Base-by-base conservation (phyloP, 2,888 invertebrate genomes). In the Aelia acuminata region DNA sequence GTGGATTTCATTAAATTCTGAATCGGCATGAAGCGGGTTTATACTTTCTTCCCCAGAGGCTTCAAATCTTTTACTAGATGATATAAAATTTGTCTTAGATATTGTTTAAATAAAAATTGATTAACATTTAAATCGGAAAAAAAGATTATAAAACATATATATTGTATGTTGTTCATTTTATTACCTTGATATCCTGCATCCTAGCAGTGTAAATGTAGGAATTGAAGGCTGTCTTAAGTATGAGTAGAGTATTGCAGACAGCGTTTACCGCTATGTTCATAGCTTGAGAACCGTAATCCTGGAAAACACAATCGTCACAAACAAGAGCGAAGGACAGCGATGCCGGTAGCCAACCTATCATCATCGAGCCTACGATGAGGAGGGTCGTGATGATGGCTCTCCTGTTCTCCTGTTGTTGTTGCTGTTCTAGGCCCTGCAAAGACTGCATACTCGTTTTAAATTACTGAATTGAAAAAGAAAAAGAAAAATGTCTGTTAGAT, bases 181-280 rank as follows among this genome's bases (percentile, higher is more conserved):
- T 70, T 91, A 94, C 94, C 93, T 94, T 93, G 88, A 95, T 95
- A 91, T 95, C 95, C 88, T 94, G 93, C 94, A 95, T 94, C 88
- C 95, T 92, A 11, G 94, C 94, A 15, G 95, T 94, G 91, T 95
- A 95, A 87, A 95, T 95, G 90, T 95, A 94, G 0, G 95, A 94
- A 92, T 95, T 95, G 63, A 94, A 93, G 87, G 95, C 92, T 49
- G 94, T 94, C 91, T 95, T 95, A 90, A 94, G 92, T 85, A 95
- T 94, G 80, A 95, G 93, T 87, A 95, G 93, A 26, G 93, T 92
- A 91, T 95, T 94, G 87, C 49, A 87, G 31, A 92, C 92, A 43
- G 92, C 90, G 87, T 92, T 91, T 90, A 92, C 91, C 48, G 92
- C 89, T 89, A 91, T 90, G 18, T 31, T 87, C n/a, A 90, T 63